A percentile compares a stretch with the other conserved stretches of the same genome.
Conservation (phyloP, 1,140 invertebrate species). For the Rhopalosiphum padi region DNA sequence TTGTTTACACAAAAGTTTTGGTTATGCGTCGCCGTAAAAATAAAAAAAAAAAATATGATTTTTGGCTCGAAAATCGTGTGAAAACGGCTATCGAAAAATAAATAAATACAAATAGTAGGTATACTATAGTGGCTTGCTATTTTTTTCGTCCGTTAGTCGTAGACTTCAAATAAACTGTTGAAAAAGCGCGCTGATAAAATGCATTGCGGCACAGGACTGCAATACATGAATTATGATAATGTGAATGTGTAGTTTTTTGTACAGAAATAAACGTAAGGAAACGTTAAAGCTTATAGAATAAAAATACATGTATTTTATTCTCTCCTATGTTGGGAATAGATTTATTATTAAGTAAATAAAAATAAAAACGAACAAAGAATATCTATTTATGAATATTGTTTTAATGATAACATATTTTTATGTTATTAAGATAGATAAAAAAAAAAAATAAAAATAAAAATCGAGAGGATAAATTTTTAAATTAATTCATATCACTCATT, state of each 20-base stretch:
- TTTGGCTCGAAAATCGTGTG: slow-evolving; percentile 33
- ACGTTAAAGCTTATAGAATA: neutral
- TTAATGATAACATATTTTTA: neutral
- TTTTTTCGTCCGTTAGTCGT: neutral
- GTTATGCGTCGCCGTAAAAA: neutral
- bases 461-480: neutral
- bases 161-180: neutral
- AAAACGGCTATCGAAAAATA: neutral
- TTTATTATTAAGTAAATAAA: neutral
- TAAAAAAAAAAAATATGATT: slow-evolving; percentile 3
- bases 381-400: neutral
- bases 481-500: slow-evolving; percentile 2
- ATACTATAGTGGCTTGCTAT: slow-evolving; percentile 28
- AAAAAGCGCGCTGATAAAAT: neutral
- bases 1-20: slow-evolving; percentile 56
- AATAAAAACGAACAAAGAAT: neutral
- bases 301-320: neutral
- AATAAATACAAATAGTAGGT: neutral
- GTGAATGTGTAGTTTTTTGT: too few relatives aligned
- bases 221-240: neutral
- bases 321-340: neutral
- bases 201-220: neutral
- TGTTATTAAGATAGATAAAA: neutral
- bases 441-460: too few relatives aligned
- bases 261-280: neutral